phyloP scores from a whole-genome alignment of 1,140 invertebrate species.

The Phymorhynchus buccinoides region DNA sequence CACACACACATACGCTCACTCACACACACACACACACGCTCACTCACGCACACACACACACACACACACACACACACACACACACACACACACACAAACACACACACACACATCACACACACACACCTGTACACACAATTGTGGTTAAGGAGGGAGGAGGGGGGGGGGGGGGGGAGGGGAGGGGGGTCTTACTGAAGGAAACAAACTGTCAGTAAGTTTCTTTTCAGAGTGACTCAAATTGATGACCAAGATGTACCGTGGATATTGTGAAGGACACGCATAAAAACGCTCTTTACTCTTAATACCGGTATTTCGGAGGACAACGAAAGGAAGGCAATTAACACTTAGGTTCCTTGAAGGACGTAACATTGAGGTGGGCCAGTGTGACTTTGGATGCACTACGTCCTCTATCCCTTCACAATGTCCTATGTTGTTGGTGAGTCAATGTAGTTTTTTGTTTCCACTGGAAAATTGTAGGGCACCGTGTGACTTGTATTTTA shows the following conservation, averaged over 20 bases:
- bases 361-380: too few species aligned
- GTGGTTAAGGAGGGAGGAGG: background rate
- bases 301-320: too few species aligned
- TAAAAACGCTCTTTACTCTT: background rate
- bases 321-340: too few species aligned
- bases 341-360: too few species aligned
- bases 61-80: background rate
- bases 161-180: background rate
- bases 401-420: too few species aligned
- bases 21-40: background rate
- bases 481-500: too few species aligned
- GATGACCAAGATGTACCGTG: background rate
- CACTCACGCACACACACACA: background rate
- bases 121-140: background rate
- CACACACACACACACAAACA: background rate
- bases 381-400: too few species aligned
- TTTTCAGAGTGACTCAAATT: background rate
- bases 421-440: too few species aligned
- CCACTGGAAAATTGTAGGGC: too few species aligned
- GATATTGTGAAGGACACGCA: background rate
- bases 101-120: background rate
- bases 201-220: background rate
- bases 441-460: too few species aligned
- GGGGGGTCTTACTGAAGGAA: background rate
- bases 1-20: background rate